Conservation (phyloP, 1,140 invertebrate genomes). For the Laupala kohalensis region DNA sequence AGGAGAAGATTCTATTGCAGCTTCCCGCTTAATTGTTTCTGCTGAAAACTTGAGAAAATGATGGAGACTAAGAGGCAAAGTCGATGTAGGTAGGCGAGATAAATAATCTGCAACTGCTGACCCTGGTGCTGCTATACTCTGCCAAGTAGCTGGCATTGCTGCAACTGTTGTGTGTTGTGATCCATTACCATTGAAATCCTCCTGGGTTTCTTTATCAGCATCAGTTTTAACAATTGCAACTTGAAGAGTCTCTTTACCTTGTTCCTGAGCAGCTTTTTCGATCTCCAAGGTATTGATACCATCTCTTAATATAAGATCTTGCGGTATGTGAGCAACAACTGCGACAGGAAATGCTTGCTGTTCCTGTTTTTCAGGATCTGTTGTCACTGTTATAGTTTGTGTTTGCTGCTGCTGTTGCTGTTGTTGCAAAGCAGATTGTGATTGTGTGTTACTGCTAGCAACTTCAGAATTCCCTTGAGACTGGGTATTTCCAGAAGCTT, state of each 20-base stretch:
- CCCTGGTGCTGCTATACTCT: conserved; percentile 56
- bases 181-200: conserved; percentile 46
- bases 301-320: conserved; percentile 21
- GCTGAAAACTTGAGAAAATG: conserved; percentile 45
- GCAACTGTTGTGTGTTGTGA: conserved; percentile 24
- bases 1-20: conserved; percentile 36
- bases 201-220: conserved; percentile 69
- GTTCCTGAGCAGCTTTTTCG: conserved; percentile 30
- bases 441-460: conserved; percentile 7
- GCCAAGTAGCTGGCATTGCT: conserved; percentile 45
- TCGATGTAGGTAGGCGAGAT: conserved; percentile 52
- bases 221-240: conserved; percentile 32
- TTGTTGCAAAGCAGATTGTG: not conserved
- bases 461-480: conserved; percentile 5
- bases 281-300: conserved; percentile 26
- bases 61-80: conserved; percentile 34
- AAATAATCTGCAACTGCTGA: conserved; percentile 73
- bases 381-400: conserved; percentile 10
- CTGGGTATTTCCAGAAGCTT: conserved; percentile 5
- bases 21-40: conserved; percentile 37
- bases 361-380: conserved; percentile 26
- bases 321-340: conserved; percentile 30
- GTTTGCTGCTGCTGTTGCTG: conserved; percentile 6
- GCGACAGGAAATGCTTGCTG: conserved; percentile 37
- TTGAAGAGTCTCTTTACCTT: conserved; percentile 1